phyloP scores from a whole-genome alignment of 2,797 vertebrate genomes.

The Siniperca undulata region DNA sequence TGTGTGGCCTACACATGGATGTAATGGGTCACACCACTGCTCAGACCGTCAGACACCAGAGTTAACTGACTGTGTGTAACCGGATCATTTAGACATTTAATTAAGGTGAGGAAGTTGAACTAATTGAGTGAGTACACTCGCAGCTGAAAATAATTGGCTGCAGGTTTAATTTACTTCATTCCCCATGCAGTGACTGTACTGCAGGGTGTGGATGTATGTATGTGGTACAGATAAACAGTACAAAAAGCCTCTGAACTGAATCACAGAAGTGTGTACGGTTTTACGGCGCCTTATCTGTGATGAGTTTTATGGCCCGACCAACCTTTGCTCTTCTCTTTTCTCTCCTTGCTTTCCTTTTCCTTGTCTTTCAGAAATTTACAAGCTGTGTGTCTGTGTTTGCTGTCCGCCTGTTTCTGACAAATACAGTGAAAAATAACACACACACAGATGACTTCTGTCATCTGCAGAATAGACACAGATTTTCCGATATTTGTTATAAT shows the following conservation, averaged over 20 bases:
- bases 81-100: conserved; percentile 8
- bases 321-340: conserved; percentile 72
- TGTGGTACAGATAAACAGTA: background rate
- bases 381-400: conserved; percentile 32
- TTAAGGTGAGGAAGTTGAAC: background rate
- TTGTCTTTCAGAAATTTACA: conserved; percentile 28
- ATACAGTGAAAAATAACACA: background rate
- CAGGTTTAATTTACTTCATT: conserved; percentile 2
- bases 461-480: background rate
- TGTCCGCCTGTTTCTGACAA: background rate
- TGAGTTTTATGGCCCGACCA: conserved; percentile 48
- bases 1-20: background rate
- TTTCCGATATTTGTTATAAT: background rate
- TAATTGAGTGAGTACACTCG: conserved; percentile 22
- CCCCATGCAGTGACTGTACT: no score
- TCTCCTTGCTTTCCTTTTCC: conserved; percentile 14
- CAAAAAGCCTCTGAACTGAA: background rate
- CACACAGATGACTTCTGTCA: background rate
- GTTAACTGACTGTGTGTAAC: background rate
- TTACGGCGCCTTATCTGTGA: conserved; percentile 48
- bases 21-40: background rate
- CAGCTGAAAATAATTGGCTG: background rate
- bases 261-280: conserved; percentile 19
- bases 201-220: background rate
- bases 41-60: background rate